These are phyloP conservation scores for Pasiphila rectangulata DNA, from an alignment of 2,888 invertebrate species.

Conservation along the genomic window DNA sequence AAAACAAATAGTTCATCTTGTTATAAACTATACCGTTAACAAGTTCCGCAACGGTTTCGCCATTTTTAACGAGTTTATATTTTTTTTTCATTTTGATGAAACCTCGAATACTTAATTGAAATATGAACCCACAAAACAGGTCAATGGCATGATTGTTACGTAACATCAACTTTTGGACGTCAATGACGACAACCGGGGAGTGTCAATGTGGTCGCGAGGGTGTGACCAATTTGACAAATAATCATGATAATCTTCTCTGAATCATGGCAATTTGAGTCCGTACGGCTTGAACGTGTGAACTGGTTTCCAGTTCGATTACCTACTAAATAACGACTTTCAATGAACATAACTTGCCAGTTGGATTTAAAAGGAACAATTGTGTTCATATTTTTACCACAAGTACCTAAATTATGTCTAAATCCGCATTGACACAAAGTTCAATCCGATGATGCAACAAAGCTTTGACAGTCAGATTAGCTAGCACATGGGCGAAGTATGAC, in stretches of 20 bases:
- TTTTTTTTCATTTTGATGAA: conserved; percentile 6
- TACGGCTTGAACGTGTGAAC: too few species aligned
- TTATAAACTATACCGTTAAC: background rate
- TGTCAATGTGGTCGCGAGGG: background rate
- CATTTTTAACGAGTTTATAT: conserved; percentile 2
- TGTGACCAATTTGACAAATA: background rate
- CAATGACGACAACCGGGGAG: background rate
- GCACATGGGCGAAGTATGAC: too few species aligned
- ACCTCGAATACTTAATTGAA: conserved; percentile 10
- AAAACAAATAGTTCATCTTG: background rate
- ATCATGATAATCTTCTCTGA: too few species aligned
- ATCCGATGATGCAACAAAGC: too few species aligned
- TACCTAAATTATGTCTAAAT: background rate
- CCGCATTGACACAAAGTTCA: too few species aligned
- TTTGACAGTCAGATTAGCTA: too few species aligned
- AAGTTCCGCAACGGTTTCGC: conserved; percentile 5
- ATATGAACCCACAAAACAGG: conserved; percentile 4
- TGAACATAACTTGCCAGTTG: too few species aligned
- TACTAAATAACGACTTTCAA: too few species aligned
- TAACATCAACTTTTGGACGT: background rate
- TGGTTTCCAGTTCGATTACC: too few species aligned
- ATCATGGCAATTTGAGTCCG: too few species aligned
- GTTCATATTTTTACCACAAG: too few species aligned
- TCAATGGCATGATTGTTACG: conserved; percentile 11
- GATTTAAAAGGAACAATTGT: too few species aligned